Percentiles rank a stretch among this genome's conserved stretches.
Evolutionary conservation across 2,797 vertebrate genomes (phyloP).

Genomic region (Enteromius argenteus): DNA sequence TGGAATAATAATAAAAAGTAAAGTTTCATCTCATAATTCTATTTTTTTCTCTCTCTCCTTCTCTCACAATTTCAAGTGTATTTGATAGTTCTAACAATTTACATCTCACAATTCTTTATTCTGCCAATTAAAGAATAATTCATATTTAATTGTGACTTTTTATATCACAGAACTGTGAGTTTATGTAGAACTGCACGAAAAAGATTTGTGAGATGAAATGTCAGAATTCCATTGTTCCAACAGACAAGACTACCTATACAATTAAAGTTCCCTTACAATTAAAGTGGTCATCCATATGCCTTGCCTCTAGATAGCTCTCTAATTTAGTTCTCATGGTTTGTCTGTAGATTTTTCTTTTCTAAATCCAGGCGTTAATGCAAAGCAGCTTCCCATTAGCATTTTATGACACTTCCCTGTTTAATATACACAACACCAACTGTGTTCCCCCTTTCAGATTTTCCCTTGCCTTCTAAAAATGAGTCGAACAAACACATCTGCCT

Average conservation of each 20-base stretch:
- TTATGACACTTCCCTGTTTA: neutral
- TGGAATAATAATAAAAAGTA: too few species aligned
- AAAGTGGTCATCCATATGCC: neutral
- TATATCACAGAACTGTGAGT: neutral
- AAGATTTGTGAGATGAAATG: neutral
- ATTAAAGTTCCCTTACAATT: neutral
- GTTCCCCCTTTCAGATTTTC: conserved; percentile 7
- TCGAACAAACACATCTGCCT: conserved; percentile 61
- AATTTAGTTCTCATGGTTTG: neutral
- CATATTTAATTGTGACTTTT: neutral
- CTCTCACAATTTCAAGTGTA: too few species aligned
- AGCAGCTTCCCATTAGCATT: neutral
- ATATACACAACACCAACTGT: conserved; percentile 8
- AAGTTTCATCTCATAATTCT: too few species aligned
- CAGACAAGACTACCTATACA: neutral
- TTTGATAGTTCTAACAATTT: too few species aligned
- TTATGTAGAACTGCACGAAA: too few species aligned
- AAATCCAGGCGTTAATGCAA: neutral
- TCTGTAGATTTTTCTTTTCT: neutral
- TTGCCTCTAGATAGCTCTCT: neutral
- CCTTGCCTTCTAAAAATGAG: conserved; percentile 27
- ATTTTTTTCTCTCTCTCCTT: too few species aligned
- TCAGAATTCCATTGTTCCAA: neutral
- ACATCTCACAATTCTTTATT: too few species aligned
- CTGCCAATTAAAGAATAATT: neutral